Evolutionary conservation across 2,113 vertebrate genomes (phyloP), one percentile per base, ranked within the genome.

Genomic region (Polypterus bichir): DNA sequence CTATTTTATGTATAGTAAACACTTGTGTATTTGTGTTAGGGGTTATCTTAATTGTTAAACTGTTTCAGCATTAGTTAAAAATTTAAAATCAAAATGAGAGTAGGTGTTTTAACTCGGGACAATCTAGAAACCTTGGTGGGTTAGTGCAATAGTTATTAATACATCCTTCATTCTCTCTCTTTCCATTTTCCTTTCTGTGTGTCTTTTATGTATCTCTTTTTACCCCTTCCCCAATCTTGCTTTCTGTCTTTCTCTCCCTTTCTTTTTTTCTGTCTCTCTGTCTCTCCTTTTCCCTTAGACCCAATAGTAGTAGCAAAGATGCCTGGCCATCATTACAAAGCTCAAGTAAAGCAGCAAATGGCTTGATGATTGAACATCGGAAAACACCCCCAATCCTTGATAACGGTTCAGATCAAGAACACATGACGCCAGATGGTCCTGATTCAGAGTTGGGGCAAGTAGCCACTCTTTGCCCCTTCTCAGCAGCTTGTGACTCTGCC

Each of bases 371-470:
- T 86, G 91, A 92, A 73, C 86, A 92, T 81, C 87, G 89, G 74
- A 94, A 91, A 82, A 91, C 89, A 70, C 91, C 91, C 73, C 86
- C 91, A 60, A 79, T 93, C 75, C 81, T 93, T 86, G 91, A 92
- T 80, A 86, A 84, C 77, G 89, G 88, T 83, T 83, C 89, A 87
- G 92, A 92, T 80, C 81, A 88, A 64, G 92, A 94, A 76, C 89
- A 87, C 76, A 80, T 89, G 70, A 81, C 88, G 78, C 83, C 89
- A 81, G 91, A 92, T 68, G 90, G 89, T 69, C 78, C 86, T 74
- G 89, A 93, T 77, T 75, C 87, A 81, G 88, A 93, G 76, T 79
- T 91, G 75, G 87, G 86, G 81, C 81, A 87, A 79, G 81, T 78
- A 72, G 69, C 76, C n/a, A 70, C 78, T 57, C 69, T 84, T 68